Evolutionary conservation across 2,888 invertebrate species (phyloP).

Genomic region (Orthosia incerta): DNA sequence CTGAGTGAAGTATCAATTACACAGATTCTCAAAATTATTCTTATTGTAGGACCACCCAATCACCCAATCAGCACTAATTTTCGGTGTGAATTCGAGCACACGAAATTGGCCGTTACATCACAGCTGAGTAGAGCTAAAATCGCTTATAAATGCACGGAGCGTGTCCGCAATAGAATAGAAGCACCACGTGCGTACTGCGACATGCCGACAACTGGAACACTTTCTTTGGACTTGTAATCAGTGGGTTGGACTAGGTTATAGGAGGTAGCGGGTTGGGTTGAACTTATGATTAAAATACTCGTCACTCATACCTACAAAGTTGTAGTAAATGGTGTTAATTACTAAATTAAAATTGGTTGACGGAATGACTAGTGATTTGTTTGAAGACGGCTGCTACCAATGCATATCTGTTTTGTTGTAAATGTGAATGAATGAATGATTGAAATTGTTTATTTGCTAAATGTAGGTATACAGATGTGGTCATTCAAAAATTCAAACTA

Average conservation of each 20-base stretch:
- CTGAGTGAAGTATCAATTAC: too few species aligned
- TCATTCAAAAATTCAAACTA: too few species aligned
- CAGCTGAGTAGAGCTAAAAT: conserved; percentile 42
- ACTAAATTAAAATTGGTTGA: neutral
- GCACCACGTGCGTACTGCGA: conserved; percentile 62
- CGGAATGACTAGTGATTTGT: too few species aligned
- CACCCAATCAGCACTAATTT: conserved; percentile 13
- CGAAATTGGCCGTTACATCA: conserved; percentile 57
- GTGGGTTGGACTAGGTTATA: conserved; percentile 41
- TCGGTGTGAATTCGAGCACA: neutral
- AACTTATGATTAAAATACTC: neutral
- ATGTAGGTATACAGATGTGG: too few species aligned
- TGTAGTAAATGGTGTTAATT: too few species aligned
- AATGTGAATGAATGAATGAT: too few species aligned
- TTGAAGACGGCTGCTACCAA: too few species aligned
- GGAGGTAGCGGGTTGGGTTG: conserved; percentile 35
- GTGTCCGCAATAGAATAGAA: conserved; percentile 68
- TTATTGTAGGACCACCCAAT: neutral
- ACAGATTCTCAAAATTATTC: neutral
- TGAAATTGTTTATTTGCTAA: too few species aligned
- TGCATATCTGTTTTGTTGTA: too few species aligned
- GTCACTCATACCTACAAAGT: too few species aligned
- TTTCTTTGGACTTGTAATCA: conserved; percentile 75
- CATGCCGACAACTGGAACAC: conserved; percentile 72
- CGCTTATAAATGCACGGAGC: conserved; percentile 66